These are phyloP conservation scores for Drosophila equinoxialis DNA, from an alignment of 1,140 invertebrate species.

Conservation along the genomic window DNA sequence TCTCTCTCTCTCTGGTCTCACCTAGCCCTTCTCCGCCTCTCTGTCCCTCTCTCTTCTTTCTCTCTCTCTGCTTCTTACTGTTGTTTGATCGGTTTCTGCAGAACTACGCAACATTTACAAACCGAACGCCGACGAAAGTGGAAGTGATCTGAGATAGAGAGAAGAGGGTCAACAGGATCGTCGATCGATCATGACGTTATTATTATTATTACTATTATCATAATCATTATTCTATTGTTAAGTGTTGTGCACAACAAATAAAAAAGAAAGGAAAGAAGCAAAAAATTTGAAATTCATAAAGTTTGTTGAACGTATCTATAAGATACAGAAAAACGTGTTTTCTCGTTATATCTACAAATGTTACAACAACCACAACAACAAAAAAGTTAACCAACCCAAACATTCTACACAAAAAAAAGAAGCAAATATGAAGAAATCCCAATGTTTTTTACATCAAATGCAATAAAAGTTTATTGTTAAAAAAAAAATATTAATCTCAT, in stretches of 20 bases:
- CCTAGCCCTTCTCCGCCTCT: slow-evolving; percentile 22
- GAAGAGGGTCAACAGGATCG: slow-evolving; percentile 31
- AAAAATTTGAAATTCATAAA: slow-evolving; percentile 23
- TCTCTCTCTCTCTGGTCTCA: slow-evolving; percentile 25
- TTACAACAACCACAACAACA: slow-evolving; percentile 28
- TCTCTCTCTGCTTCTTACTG: slow-evolving; percentile 23
- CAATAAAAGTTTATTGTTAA: slow-evolving; percentile 30
- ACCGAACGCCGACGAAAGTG: slow-evolving; percentile 77
- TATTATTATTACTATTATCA: slow-evolving; percentile 46
- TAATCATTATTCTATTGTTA: slow-evolving; percentile 3
- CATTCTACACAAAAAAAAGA: slow-evolving; percentile 28
- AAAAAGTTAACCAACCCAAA: slow-evolving; percentile 39
- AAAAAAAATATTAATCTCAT: slow-evolving; percentile 17
- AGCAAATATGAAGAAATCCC: slow-evolving; percentile 11
- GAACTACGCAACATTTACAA: slow-evolving; percentile 79
- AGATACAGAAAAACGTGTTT: slow-evolving; percentile 41
- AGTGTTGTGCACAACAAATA: slow-evolving; percentile 17
- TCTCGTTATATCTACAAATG: slow-evolving; percentile 26
- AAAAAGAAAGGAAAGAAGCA: slow-evolving; percentile 6
- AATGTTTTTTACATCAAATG: slow-evolving; percentile 6
- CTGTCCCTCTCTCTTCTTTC: slow-evolving; percentile 20
- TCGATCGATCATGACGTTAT: slow-evolving; percentile 26
- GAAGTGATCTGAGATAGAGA: slow-evolving; percentile 62
- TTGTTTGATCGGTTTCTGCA: slow-evolving; percentile 45
- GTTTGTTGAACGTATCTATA: slow-evolving; percentile 48